phyloP scores from a whole-genome alignment of 1,140 invertebrate species.

The Zaprionus nigranus region DNA sequence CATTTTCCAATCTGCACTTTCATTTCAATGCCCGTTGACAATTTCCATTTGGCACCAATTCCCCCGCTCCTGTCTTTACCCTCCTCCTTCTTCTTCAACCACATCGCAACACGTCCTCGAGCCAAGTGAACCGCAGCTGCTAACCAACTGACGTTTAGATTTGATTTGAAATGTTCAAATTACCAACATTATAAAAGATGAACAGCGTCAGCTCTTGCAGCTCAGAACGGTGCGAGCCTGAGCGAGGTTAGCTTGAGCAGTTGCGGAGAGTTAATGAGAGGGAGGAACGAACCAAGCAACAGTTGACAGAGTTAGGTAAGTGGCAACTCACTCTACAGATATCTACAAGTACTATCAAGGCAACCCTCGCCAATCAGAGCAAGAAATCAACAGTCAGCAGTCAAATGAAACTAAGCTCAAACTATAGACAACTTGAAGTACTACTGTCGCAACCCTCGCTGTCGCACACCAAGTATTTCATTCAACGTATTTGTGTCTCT shows the following conservation, averaged over 20 bases:
- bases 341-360: neutral
- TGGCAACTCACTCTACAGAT: neutral
- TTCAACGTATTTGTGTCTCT: constrained; percentile 26
- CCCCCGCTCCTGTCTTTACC: neutral
- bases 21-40: constrained; percentile 78
- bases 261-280: constrained; percentile 9
- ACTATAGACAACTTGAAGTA: neutral
- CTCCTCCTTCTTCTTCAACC: neutral
- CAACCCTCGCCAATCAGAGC: constrained; percentile 15
- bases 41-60: constrained; percentile 73
- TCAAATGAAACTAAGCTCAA: neutral
- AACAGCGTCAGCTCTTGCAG: constrained; percentile 52
- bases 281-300: neutral
- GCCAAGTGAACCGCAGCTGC: constrained; percentile 65
- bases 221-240: constrained; percentile 4
- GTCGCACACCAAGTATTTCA: constrained; percentile 19
- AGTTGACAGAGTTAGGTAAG: neutral
- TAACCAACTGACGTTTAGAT: constrained; percentile 81
- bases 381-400: too few relatives aligned
- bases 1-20: constrained; percentile 81
- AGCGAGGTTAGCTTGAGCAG: constrained; percentile 8
- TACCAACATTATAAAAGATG: constrained; percentile 82
- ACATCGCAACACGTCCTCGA: constrained; percentile 14
- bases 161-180: constrained; percentile 82
- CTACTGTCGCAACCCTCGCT: constrained; percentile 9